Conservation (phyloP, 2,888 invertebrate species). For the Drosophila barbarae region DNA sequence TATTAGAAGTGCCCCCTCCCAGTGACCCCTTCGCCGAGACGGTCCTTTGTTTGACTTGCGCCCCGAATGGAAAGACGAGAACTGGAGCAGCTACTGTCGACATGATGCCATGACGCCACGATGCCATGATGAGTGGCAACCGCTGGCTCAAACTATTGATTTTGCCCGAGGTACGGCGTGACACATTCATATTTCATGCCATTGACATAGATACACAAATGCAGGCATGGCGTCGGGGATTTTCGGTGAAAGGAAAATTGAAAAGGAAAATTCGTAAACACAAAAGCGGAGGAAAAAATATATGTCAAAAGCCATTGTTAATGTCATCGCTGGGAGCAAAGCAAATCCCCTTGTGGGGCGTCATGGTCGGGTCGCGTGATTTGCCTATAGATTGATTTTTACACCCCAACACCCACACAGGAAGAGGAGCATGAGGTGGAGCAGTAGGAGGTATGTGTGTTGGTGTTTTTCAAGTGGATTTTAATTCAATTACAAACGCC, state of each 20-base stretch:
- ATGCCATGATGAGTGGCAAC: constrained; percentile 47
- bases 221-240: constrained; percentile 30
- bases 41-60: constrained; percentile 59
- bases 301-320: constrained; percentile 71
- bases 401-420: constrained; percentile 22
- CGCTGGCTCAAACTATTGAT: constrained; percentile 64
- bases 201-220: constrained; percentile 63
- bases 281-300: constrained; percentile 35
- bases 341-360: constrained; percentile 28
- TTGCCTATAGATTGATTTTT: constrained; percentile 57
- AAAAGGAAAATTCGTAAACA: constrained; percentile 55
- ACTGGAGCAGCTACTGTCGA: constrained; percentile 37
- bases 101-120: constrained; percentile 38
- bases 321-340: constrained; percentile 39
- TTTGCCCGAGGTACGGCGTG: constrained; percentile 43
- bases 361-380: constrained; percentile 55
- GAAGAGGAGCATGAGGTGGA: too few relatives aligned
- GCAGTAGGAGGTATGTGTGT: neutral
- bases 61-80: constrained; percentile 36
- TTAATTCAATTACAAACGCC: constrained; percentile 46
- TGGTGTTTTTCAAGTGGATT: constrained; percentile 40
- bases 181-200: constrained; percentile 57
- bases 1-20: constrained; percentile 45
- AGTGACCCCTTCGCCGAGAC: constrained; percentile 43
- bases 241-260: constrained; percentile 58